Base-by-base conservation (phyloP, 2,797 vertebrate species). In the Rhabdomys pumilio region DNA sequence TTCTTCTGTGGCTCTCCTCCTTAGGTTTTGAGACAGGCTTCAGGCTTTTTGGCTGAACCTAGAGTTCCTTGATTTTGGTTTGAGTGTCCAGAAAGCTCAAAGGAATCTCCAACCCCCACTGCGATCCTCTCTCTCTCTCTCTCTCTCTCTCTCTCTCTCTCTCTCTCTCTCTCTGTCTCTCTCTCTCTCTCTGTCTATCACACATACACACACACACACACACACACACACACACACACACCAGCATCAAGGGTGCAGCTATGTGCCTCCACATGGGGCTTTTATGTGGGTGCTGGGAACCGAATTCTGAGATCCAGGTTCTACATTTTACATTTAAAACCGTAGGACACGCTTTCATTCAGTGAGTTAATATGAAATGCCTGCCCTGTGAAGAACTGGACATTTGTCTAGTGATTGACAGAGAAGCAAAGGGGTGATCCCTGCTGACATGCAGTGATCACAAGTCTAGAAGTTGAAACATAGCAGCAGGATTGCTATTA, bases 291-390 rank as follows among this genome's bases (percentile, higher is more conserved):
- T 73, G 85, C 67, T 15, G 34, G 65, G 84, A 50, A 38, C 13
- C 50, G 4, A 72, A 55, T 47, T 15, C 47, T 24, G 19, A 73
- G n/a, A 41, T 17, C 6, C 15, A 5, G 15, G 50, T 20, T 53
- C 47, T 83, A 61, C 14, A 53, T 89, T 92, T 92, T 95, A 72
- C 5, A 47, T 95, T 91, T 59, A 61, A 92, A 90, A 84, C 95
- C 65, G 12, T 83, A 5, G 38, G 22, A 19, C 12, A 81, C 17
- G 7, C 24, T 90, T 92, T 77, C 4, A 50, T 65, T 63, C 15
- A 87, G 34, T 73, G 57, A 89, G 2, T 90, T 82, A 86, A 14
- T 90, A 38, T 53, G 55, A 67, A 61, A 17, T 41, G 10, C 7
- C 38, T 79, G 41, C 14, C 55, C 6, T 50, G 19, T 94, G 63